Evolutionary conservation across 2,797 vertebrate genomes (phyloP).

Genomic region (Emys orbicularis): DNA sequence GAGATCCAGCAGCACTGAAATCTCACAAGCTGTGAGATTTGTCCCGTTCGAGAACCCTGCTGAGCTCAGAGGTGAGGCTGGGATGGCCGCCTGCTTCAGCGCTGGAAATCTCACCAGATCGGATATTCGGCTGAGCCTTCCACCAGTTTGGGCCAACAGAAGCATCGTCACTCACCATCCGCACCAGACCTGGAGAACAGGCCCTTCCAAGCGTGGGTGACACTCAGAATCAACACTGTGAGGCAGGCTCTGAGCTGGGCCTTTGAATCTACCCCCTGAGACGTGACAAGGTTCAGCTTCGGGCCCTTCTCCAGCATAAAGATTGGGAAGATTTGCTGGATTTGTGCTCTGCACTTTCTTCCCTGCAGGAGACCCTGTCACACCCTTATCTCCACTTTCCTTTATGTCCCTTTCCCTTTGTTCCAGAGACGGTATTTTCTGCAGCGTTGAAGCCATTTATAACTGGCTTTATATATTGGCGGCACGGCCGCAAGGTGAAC

Average conservation of each 20-base stretch:
- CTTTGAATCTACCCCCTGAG: background rate
- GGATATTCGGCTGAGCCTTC: background rate
- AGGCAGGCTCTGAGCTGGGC: accelerated
- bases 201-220: background rate
- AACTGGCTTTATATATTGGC: background rate
- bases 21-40: background rate
- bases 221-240: background rate
- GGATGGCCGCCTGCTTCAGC: background rate
- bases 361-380: accelerated
- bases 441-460: accelerated
- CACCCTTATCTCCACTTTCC: background rate
- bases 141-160: no score
- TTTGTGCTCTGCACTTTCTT: background rate
- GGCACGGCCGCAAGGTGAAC: background rate
- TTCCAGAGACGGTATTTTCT: background rate
- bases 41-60: background rate
- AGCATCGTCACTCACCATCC: background rate
- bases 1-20: background rate
- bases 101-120: background rate
- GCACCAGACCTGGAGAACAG: background rate
- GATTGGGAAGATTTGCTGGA: background rate
- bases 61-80: no score
- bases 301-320: background rate
- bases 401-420: background rate
- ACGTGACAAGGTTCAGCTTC: accelerated